Base-by-base conservation (phyloP, 2,888 invertebrate genomes). In the Boloria euphrosyne region DNA sequence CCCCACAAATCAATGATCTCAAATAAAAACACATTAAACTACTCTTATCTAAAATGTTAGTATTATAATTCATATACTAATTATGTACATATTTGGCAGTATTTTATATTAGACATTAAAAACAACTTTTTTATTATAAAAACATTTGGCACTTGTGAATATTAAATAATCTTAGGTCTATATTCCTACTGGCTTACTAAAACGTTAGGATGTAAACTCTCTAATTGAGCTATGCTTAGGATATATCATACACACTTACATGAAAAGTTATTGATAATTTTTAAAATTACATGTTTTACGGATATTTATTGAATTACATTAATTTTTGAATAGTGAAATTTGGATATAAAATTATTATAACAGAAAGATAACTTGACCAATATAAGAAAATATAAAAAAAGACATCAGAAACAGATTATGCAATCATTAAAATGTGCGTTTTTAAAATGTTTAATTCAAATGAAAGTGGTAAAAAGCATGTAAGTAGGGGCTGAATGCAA, bases 81-180 rank as follows among this genome's bases (percentile, higher is more conserved):
- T 44, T 68, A 62, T 68, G 47, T 68, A 68, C 68, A 68, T 53
- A 62, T 68, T 68, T 68, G 68, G 68, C 68, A 68, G 68, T 68
- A 31, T 59, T 38, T 31, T 38, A 49, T 43, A 65, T 65, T 52
- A 46, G 16, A 59, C 51, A 59, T 46, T 65, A 62, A 16, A 62
- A 65, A 62, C 38, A 59, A 50, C 17, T 17, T 38, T 50, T 58
- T 38, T 43, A 65, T 22, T 46, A 59, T 17, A 59, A 62, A 49
- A 31, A 59, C 59, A 59, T 59, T 59, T 59, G 59, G 59, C 59
- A 67, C 67, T 61, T 67, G 60, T 54, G 31, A 51, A 50, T 43
- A 62, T 38, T 58, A 62, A 65, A 53, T 62, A 53, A 27, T 22
- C 51, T 52, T 51, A 61, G 55, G 27, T 27, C 54, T 61, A 65